Base-by-base conservation (phyloP, 2,113 vertebrate genomes). In the Trematomus loennbergii region DNA sequence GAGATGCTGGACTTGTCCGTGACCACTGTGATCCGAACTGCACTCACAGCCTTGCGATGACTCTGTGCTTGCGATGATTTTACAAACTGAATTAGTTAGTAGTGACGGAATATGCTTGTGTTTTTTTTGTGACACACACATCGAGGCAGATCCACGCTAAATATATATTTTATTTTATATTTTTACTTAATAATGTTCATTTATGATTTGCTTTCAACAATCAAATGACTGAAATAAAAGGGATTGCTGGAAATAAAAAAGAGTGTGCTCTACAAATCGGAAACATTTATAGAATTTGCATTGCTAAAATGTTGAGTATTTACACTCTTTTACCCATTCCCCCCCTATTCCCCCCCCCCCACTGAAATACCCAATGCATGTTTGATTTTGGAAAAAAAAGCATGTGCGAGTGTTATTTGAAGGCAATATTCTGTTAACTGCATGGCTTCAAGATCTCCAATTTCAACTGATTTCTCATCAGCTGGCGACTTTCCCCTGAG, bases 1-100 rank as follows among this genome's bases (percentile, higher is more conserved):
- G 84, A 89, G 88, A 92, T 79, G 90, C 91, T 89, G 89, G 89
- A 89, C 89, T 91, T 90, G 91, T 92, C 92, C 93, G 92, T 88
- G 89, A 94, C 90, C 94, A 94, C 94, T 94, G 94, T 94, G 94
- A 94, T 88, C 91, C 72, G 82, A 93, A 88, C 91, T 88, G 89
- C 86, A 86, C 93, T 89, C 87, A 78, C 93, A 91, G 90, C 92
- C 90, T 92, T 85, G 84, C 83, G 87, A 88, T 29, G 74, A 86
- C 70, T 87, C 48, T 82, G 79, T 55, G 84, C 88, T 89, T 66
- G 87, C 77, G 53, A 78, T 13, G 78, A 88, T 62, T 60, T 87
- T 89, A 84, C 85, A 86, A 77, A 90, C 87, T 45, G 71, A 83
- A 87, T 72, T 83, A 87, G 69, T 85, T 18, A 72, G 79, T 83